phyloP scores from a whole-genome alignment of 2,797 vertebrate species.

The Ispidina lecontei region DNA sequence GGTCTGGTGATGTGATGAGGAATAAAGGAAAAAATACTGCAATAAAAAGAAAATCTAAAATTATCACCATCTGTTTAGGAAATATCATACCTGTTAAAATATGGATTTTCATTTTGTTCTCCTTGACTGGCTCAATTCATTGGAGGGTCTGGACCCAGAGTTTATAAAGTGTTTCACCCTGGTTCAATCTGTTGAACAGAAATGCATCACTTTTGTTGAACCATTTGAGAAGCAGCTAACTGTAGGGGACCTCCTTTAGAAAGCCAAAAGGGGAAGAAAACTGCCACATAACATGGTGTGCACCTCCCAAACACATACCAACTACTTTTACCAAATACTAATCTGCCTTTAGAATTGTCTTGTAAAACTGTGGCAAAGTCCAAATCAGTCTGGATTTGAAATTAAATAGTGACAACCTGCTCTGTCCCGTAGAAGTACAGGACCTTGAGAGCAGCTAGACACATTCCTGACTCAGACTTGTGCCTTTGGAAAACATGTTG shows the following conservation, averaged over 20 bases:
- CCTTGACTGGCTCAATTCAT: neutral
- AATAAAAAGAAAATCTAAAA: constrained; percentile 37
- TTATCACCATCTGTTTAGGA: constrained; percentile 36
- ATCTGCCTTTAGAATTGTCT: neutral
- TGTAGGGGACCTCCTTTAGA: neutral
- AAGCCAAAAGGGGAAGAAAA: neutral
- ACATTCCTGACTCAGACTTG: constrained; percentile 26
- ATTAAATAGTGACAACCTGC: neutral
- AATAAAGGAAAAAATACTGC: constrained; percentile 34
- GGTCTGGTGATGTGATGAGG: neutral
- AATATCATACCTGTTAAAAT: constrained; percentile 47
- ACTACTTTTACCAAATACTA: neutral
- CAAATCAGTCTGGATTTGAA: neutral
- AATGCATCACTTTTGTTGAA: neutral
- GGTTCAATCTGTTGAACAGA: neutral
- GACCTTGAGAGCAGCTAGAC: neutral
- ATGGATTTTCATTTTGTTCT: constrained; percentile 7
- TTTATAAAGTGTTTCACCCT: neutral
- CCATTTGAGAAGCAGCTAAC: neutral
- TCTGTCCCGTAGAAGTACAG: neutral
- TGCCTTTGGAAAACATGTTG: constrained; percentile 35
- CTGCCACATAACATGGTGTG: neutral
- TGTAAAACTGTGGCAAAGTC: neutral
- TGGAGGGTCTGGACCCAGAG: neutral
- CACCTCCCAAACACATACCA: neutral